Base-by-base conservation (phyloP, 2,113 vertebrate species). In the Cyprinus carpio region DNA sequence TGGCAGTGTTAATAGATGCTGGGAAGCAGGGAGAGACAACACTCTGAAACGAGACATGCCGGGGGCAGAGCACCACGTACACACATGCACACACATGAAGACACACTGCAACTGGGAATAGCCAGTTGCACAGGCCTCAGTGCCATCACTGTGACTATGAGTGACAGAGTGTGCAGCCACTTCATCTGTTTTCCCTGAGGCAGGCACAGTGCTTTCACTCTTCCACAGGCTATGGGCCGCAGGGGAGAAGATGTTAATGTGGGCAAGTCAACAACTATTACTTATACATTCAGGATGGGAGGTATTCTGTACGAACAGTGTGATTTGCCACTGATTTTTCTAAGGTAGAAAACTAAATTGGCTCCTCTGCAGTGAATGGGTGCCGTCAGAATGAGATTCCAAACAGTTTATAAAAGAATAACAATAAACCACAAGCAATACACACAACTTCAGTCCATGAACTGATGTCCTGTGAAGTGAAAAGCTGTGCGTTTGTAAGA, bases 1-100 rank as follows among this genome's bases (percentile, higher is more conserved):
- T 99, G 96, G 96, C 95, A 95, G 96, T 94, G 94, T 98, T 99
- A 99, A 99, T 99, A 97, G 97, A 98, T 97, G 97, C 97, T 97
- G 96, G 96, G 97, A 97, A 97, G 96, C 95, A 95, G 94, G 96
- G 96, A 96, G 96, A 96, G 97, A 96, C 96, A 97, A 95, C 95
- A 96, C 96, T 96, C 96, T 96, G 96, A 98, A 97, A 98, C 97
- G 96, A 99, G 96, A 97, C 96, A 94, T 96, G 97, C 96, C 97
- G 94, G 94, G 93, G 95, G 97, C 97, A 96, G 93, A 82, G 95
- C 93, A 91, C 93, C 83, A 56, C 51, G 18, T 54, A 82, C 64
- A 83, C 78, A 85, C 78, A 76, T 25, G 56, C 46, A 49, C 75
- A 75, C 43, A 43, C 74, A 64, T 25, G 72, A 85, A 87, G 43